A percentile compares a stretch with the other conserved stretches of the same genome.
Conservation (phyloP, 2,888 invertebrate species). For the Penaeus monodon region DNA sequence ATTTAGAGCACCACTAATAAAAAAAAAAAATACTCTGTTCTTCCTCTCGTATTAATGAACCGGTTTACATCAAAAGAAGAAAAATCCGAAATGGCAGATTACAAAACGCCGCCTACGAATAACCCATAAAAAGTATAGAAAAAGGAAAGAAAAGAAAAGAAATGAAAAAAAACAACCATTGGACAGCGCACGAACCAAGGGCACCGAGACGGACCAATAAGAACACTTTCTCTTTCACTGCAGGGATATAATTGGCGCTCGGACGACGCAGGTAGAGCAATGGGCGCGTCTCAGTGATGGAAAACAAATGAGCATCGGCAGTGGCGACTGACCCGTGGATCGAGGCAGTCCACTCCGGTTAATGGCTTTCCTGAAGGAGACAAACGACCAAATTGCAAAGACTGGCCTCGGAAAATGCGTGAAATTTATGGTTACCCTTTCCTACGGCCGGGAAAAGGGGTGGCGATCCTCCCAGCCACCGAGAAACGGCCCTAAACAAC, state of each 20-base stretch:
- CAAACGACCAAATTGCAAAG: constrained; percentile 50
- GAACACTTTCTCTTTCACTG: not conserved
- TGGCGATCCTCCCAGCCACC: constrained; percentile 6
- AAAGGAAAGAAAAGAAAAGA: too few species aligned
- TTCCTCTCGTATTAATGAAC: too few species aligned
- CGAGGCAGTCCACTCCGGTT: not conserved
- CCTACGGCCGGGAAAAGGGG: not conserved
- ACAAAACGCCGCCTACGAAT: too few species aligned
- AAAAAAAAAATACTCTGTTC: too few species aligned
- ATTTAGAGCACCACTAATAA: too few species aligned
- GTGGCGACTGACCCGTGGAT: not conserved
- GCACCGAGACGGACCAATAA: not conserved
- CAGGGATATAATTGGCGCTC: constrained; percentile 9
- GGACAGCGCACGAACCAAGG: not conserved
- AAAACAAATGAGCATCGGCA: not conserved
- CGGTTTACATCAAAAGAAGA: too few species aligned
- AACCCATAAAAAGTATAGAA: too few species aligned
- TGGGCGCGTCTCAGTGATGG: not conserved
- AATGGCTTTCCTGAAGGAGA: constrained; percentile 33
- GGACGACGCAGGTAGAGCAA: constrained; percentile 12
- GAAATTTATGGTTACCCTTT: constrained; percentile 49
- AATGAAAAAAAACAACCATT: too few species aligned
- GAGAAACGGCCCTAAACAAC: constrained; percentile 2
- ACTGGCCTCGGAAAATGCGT: constrained; percentile 31
- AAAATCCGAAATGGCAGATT: too few species aligned